Conservation (phyloP, 2,888 invertebrate species). For the Dilophus febrilis region DNA sequence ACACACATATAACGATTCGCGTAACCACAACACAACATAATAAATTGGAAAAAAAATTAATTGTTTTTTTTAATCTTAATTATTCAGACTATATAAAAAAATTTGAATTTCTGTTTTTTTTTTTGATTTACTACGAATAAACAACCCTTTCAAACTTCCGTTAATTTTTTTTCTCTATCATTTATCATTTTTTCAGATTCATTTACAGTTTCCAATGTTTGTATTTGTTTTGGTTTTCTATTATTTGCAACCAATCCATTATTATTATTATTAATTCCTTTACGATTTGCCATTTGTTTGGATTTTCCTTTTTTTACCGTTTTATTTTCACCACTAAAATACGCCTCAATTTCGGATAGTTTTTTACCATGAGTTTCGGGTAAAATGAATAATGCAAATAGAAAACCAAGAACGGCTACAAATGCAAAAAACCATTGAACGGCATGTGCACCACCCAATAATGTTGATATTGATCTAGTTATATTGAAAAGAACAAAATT, state of each 20-base stretch:
- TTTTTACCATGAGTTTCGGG: constrained; percentile 48
- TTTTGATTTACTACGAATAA: too few relatives aligned
- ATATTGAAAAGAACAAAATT: too few relatives aligned
- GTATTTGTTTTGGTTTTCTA: constrained; percentile 10
- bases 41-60: too few relatives aligned
- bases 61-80: too few relatives aligned
- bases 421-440: constrained; percentile 38
- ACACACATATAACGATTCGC: too few relatives aligned
- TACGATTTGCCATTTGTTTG: constrained; percentile 4
- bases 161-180: constrained; percentile 6
- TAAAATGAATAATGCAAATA: constrained; percentile 26
- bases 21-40: too few relatives aligned
- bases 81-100: too few relatives aligned
- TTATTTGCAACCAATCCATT: constrained; percentile 3
- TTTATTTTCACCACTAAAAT: constrained; percentile 34
- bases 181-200: constrained; percentile 13
- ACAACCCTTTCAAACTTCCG: too few relatives aligned
- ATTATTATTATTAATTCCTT: too few relatives aligned
- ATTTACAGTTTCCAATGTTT: constrained; percentile 12
- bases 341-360: constrained; percentile 39
- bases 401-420: constrained; percentile 26
- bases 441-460: constrained; percentile 31
- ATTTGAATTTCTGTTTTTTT: too few relatives aligned
- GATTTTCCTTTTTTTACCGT: constrained; percentile 17
- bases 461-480: constrained; percentile 18